Evolutionary conservation across 1,140 invertebrate species (phyloP), one percentile per base, ranked within the genome.

Genomic region (Scaptomyza montana): DNA sequence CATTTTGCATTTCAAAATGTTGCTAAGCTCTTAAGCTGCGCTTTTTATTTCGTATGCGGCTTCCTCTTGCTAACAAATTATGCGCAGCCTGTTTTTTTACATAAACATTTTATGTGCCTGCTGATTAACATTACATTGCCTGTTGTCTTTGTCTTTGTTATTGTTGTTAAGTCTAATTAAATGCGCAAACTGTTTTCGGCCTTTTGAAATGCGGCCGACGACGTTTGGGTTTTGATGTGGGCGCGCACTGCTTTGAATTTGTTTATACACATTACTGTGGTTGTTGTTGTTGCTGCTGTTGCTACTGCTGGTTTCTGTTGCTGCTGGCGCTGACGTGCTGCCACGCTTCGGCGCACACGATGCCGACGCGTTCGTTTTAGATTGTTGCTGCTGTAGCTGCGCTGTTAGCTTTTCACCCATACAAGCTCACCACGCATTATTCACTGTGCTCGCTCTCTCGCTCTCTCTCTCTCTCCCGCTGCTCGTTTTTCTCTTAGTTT

Each of bases 181-280:
- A 82, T 78, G 78, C 64, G 74, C 74, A 82, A 78, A 74, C 70
- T 30, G 56, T 64, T 70, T 68, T 73, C 77, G 71, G 65, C 54
- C 57, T 64, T 70, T 70, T 70, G 10, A 70, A 70, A 70, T 64
- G 69, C 49, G 55, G 63, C 33, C 50, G 55, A 56, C 50, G 55
- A 56, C 43, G 41, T 5, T 78, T 71, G 46, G 39, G 33, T 74
- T 64, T 85, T 85, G 66, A 89, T 89, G 84, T 89, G 84, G 84
- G 84, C 84, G 84, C 78, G 55, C 77, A 70, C 8, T 78, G 77
- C 74, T 84, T 84, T 84, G 75, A 89, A 89, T 89, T 80, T 87
- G 84, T 87, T 84, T 84, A 84, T 73, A 55, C 81, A 79, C 69
- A 89, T 81, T 62, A 33, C 49, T 28, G 12, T 36, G 30, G 55